Conservation (phyloP, 1,140 invertebrate species). For the Spodoptera litura region DNA sequence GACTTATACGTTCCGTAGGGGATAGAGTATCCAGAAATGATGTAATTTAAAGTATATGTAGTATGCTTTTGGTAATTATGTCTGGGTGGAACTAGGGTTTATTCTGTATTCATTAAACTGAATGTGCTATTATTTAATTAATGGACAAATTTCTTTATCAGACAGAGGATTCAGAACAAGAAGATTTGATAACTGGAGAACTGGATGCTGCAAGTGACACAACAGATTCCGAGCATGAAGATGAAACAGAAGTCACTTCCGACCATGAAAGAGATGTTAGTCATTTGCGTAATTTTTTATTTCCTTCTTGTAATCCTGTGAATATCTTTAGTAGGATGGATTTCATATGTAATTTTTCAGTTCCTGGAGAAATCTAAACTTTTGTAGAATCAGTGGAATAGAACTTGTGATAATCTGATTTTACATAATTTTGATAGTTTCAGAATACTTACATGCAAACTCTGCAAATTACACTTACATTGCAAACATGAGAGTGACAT, state of each 20-base stretch:
- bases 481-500: background rate
- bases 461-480: background rate
- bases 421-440: conserved; percentile 44
- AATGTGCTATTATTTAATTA: background rate
- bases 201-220: conserved; percentile 65
- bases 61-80: too few species aligned
- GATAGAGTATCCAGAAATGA: background rate
- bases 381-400: too few species aligned
- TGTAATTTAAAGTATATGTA: too few species aligned
- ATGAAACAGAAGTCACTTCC: conserved; percentile 53
- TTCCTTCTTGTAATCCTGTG: background rate
- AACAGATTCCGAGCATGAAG: conserved; percentile 73
- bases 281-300: background rate
- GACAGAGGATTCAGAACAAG: conserved; percentile 54
- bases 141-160: conserved; percentile 18
- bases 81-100: too few species aligned
- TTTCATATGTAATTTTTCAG: background rate
- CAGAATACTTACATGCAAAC: too few species aligned
- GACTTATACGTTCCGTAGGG: too few species aligned
- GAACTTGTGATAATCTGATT: background rate
- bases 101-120: too few species aligned
- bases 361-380: too few species aligned
- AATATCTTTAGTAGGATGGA: too few species aligned
- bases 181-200: conserved; percentile 64
- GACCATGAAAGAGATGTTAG: conserved; percentile 75